Conservation (phyloP, 2,113 vertebrate species). For the Thomomys bottae region DNA sequence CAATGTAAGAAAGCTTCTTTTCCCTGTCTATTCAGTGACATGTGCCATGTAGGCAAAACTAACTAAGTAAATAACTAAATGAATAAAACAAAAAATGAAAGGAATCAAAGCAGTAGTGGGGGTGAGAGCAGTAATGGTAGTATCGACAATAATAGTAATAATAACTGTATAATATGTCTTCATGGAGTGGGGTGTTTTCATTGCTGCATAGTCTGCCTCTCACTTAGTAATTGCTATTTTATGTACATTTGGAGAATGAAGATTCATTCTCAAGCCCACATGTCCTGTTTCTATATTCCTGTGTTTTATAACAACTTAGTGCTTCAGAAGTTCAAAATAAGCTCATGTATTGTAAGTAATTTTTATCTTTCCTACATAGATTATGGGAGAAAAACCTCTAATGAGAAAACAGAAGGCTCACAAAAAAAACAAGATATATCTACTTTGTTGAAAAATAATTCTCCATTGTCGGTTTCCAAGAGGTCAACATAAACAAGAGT, state of each 20-base stretch:
- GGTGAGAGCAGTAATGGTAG: background rate
- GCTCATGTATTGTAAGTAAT: background rate
- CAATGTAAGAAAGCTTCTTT: background rate
- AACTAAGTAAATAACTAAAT: too few species aligned
- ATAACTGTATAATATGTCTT: background rate
- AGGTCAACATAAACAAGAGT: conserved; percentile 71
- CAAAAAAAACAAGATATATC: conserved; percentile 29
- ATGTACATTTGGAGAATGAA: background rate
- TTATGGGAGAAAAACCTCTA: conserved; percentile 14
- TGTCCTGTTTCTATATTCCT: background rate
- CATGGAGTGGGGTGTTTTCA: background rate
- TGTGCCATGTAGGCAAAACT: background rate
- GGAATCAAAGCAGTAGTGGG: too few species aligned
- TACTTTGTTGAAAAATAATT: conserved; percentile 67
- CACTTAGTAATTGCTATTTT: background rate
- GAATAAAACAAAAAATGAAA: too few species aligned
- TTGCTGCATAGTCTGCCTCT: background rate
- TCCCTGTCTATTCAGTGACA: background rate
- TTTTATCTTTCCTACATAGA: conserved; percentile 48
- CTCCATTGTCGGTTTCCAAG: conserved; percentile 63
- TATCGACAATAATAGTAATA: background rate
- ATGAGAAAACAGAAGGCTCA: conserved; percentile 52
- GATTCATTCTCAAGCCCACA: background rate
- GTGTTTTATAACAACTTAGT: background rate
- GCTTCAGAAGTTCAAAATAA: conserved; percentile 48